phyloP scores from a whole-genome alignment of 2,888 invertebrate genomes.

The Drosophila suboccidentalis region DNA sequence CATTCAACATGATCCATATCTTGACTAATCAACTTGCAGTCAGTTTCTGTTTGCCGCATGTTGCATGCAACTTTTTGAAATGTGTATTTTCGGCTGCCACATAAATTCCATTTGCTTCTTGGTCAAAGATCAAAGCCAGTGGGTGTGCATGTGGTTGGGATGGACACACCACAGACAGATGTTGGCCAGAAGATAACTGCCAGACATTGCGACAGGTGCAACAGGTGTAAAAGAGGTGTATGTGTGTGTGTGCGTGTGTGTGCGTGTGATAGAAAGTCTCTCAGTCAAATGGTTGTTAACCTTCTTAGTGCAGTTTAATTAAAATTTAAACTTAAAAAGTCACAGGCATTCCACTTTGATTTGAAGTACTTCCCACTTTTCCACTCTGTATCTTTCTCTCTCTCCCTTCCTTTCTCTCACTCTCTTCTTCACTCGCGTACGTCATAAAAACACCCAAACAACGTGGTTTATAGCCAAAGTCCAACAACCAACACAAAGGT shows the following conservation, averaged over 20 bases:
- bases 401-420: slow-evolving; percentile 9
- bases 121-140: slow-evolving; percentile 71
- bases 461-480: slow-evolving; percentile 42
- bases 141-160: slow-evolving; percentile 23
- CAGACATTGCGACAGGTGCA: slow-evolving; percentile 54
- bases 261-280: slow-evolving; percentile 48
- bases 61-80: slow-evolving; percentile 38
- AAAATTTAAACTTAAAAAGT: slow-evolving; percentile 43
- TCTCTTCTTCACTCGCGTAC: slow-evolving; percentile 18
- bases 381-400: slow-evolving; percentile 1
- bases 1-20: slow-evolving; percentile 48
- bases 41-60: slow-evolving; percentile 7
- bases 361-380: slow-evolving; percentile 6
- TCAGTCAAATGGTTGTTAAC: slow-evolving; percentile 33
- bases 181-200: slow-evolving; percentile 39
- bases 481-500: slow-evolving; percentile 35
- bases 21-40: slow-evolving; percentile 45
- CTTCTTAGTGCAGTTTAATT: slow-evolving; percentile 60
- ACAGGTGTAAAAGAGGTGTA: not conserved
- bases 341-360: slow-evolving; percentile 46
- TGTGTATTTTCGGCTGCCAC: slow-evolving; percentile 35
- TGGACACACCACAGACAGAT: slow-evolving; percentile 36
- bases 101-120: slow-evolving; percentile 65
- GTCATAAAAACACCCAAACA: slow-evolving; percentile 60
- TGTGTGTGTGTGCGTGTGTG: slow-evolving; percentile 9